Percentiles rank a stretch among this genome's conserved stretches.
These are phyloP conservation scores for Hoplodrina blanda DNA, from an alignment of 2,888 invertebrate genomes.

Conservation along the genomic window DNA sequence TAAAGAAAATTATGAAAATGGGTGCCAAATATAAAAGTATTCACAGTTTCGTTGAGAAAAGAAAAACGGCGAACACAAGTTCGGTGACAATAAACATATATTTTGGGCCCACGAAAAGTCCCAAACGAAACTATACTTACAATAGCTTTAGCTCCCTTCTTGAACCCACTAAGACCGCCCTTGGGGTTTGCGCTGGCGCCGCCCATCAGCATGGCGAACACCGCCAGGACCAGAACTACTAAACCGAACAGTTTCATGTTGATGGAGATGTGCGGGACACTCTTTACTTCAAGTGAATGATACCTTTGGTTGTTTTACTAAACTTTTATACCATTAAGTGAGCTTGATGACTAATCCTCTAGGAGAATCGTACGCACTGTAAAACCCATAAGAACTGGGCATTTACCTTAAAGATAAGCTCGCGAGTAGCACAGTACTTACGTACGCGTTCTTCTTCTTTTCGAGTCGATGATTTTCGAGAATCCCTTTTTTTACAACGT, in stretches of 20 bases:
- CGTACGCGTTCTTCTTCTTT: neutral
- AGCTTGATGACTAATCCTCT: slow-evolving; percentile 31
- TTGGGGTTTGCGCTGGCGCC: slow-evolving; percentile 59
- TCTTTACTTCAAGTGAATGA: slow-evolving; percentile 29
- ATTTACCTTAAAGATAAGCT: slow-evolving; percentile 31
- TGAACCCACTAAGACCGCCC: slow-evolving; percentile 48
- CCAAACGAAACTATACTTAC: slow-evolving; percentile 53
- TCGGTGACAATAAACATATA: too few relatives aligned
- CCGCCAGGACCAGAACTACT: slow-evolving; percentile 59
- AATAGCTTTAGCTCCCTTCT: slow-evolving; percentile 56
- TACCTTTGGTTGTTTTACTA: neutral
- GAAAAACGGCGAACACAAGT: too few relatives aligned
- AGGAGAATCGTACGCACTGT: slow-evolving; percentile 19
- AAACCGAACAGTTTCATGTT: slow-evolving; percentile 65
- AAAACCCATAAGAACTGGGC: slow-evolving; percentile 22
- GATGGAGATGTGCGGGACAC: slow-evolving; percentile 21
- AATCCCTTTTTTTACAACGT: too few relatives aligned
- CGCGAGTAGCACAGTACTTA: neutral
- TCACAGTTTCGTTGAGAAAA: too few relatives aligned
- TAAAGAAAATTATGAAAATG: too few relatives aligned
- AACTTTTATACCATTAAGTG: slow-evolving; percentile 42
- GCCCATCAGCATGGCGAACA: slow-evolving; percentile 62
- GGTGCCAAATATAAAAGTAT: too few relatives aligned
- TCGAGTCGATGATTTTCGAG: too few relatives aligned
- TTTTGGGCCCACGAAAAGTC: neutral